These are phyloP conservation scores for Drosophila repletoides DNA, from an alignment of 1,140 invertebrate species.

Conservation along the genomic window DNA sequence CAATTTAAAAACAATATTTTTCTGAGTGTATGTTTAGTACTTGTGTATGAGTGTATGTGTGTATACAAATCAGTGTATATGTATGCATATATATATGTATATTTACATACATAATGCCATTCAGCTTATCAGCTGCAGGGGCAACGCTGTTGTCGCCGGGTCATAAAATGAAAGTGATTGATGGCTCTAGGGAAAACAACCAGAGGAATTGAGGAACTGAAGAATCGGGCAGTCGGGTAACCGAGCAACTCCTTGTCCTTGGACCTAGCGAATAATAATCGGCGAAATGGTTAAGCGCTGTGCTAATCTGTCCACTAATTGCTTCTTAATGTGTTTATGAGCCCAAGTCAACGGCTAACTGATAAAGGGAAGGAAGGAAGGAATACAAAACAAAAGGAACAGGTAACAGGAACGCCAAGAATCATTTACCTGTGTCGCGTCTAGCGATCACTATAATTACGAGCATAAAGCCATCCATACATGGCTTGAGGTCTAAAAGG, in stretches of 20 bases:
- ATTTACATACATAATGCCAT: background rate
- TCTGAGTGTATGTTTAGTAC: no score
- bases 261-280: conserved; percentile 24
- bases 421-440: conserved; percentile 43
- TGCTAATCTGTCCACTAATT: conserved; percentile 70
- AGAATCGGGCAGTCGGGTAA: no score
- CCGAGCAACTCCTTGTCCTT: conserved; percentile 18
- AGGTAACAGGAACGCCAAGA: conserved; percentile 19
- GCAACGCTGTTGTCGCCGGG: conserved; percentile 17
- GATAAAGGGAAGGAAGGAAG: no score
- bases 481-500: background rate
- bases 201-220: no score
- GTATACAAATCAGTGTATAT: no score
- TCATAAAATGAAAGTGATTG: conserved; percentile 68
- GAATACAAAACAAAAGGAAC: background rate
- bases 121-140: conserved; percentile 44
- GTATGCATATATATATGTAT: conserved; percentile 6
- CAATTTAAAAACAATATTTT: no score
- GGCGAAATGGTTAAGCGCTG: conserved; percentile 18
- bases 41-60: no score
- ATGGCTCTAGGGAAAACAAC: conserved; percentile 19
- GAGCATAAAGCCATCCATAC: no score
- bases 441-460: conserved; percentile 34
- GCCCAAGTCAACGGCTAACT: conserved; percentile 35
- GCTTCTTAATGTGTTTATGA: conserved; percentile 69